phyloP scores from a whole-genome alignment of 1,140 invertebrate species.

The Orchesella cincta region DNA sequence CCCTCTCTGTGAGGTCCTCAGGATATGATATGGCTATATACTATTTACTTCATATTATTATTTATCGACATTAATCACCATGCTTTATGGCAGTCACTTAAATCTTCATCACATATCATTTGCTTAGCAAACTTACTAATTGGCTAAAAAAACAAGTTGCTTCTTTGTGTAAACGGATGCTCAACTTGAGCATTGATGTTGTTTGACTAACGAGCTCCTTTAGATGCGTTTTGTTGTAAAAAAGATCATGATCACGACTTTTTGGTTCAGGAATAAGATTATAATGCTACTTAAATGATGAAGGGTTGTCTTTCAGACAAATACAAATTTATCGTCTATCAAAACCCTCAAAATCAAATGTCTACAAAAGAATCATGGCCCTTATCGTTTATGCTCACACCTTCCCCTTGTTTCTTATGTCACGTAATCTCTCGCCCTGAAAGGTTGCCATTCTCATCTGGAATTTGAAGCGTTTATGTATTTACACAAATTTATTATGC shows the following conservation, averaged over 20 bases:
- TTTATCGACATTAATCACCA: slow-evolving; percentile 7
- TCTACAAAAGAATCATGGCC: too few relatives aligned
- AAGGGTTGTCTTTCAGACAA: too few relatives aligned
- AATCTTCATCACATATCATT: slow-evolving; percentile 21
- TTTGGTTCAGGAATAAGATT: too few relatives aligned
- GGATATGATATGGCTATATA: not conserved
- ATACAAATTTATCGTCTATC: too few relatives aligned
- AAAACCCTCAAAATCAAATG: too few relatives aligned
- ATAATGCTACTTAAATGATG: too few relatives aligned
- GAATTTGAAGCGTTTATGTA: too few relatives aligned
- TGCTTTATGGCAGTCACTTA: slow-evolving; percentile 19
- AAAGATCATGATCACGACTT: not conserved
- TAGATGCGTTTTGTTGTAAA: not conserved
- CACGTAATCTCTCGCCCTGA: too few relatives aligned
- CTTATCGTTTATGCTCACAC: too few relatives aligned
- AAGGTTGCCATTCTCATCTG: too few relatives aligned
- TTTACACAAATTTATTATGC: too few relatives aligned
- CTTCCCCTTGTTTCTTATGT: too few relatives aligned
- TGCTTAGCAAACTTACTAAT: not conserved
- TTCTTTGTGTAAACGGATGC: not conserved
- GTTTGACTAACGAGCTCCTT: not conserved
- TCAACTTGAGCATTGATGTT: not conserved
- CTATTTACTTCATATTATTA: not conserved
- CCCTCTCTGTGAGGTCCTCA: not conserved
- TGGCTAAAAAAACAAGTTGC: slow-evolving; percentile 4